Evolutionary conservation across 2,113 vertebrate species (phyloP).

Genomic region (Amazona vittata): DNA sequence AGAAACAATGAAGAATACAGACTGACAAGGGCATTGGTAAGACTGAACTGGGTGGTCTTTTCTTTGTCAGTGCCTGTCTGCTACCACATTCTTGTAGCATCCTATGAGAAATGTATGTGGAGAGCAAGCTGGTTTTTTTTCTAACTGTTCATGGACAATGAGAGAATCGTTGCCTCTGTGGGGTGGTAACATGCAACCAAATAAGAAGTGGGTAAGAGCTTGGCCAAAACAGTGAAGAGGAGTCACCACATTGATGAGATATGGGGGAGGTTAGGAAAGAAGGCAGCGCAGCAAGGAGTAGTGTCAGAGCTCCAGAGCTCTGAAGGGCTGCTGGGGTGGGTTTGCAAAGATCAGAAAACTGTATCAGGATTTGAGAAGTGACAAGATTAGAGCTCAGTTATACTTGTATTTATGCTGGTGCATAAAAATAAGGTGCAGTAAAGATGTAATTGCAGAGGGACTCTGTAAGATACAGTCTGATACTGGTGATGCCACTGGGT

Average conservation of each 20-base stretch:
- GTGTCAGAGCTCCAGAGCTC: neutral
- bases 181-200: neutral
- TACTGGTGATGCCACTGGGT: neutral
- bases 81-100: neutral
- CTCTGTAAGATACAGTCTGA: neutral
- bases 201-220: neutral
- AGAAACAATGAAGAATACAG: neutral
- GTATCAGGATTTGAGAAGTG: neutral
- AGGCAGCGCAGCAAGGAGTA: neutral
- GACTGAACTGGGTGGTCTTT: neutral
- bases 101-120: neutral
- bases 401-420: neutral
- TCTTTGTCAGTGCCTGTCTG: neutral
- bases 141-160: rapidly evolving
- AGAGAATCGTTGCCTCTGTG: neutral
- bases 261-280: neutral
- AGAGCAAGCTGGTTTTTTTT: neutral
- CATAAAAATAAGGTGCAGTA: neutral
- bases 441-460: neutral
- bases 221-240: neutral
- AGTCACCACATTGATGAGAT: rapidly evolving
- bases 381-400: neutral
- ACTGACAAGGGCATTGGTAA: neutral
- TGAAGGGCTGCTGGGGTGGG: neutral
- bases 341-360: neutral